Percentiles rank a stretch among this genome's conserved stretches.
These are phyloP conservation scores for Chelon auratus DNA, from an alignment of 2,797 vertebrate species.

Conservation along the genomic window DNA sequence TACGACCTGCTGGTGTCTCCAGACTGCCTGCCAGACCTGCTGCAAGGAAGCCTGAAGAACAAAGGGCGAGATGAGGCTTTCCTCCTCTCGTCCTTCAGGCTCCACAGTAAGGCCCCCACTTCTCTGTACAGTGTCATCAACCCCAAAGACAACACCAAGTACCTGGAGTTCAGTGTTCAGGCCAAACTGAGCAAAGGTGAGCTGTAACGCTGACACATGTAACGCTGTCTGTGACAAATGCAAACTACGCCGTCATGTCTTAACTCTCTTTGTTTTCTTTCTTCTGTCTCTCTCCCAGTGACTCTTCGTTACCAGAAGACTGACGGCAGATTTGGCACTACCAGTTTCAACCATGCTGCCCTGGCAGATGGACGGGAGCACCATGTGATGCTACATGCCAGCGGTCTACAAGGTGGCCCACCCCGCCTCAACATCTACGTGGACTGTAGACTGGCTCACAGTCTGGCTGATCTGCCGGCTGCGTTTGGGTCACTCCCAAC, in stretches of 20 bases:
- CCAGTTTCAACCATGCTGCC: slow-evolving; percentile 89
- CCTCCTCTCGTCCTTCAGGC: slow-evolving; percentile 90
- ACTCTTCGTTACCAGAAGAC: slow-evolving; percentile 90
- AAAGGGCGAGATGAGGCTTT: slow-evolving; percentile 90
- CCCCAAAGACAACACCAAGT: slow-evolving; percentile 89
- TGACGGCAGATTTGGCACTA: slow-evolving; percentile 87
- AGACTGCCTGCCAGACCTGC: slow-evolving; percentile 87
- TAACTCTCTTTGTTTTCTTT: neutral
- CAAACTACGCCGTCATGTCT: neutral
- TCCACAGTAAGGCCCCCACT: slow-evolving; percentile 84
- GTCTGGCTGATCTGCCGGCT: slow-evolving; percentile 87
- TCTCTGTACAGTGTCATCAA: slow-evolving; percentile 90
- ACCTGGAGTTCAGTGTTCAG: slow-evolving; percentile 93
- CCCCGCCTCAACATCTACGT: slow-evolving; percentile 88
- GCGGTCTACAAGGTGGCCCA: slow-evolving; percentile 85
- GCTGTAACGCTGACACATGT: neutral
- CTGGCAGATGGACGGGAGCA: slow-evolving; percentile 91
- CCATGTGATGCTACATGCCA: slow-evolving; percentile 90
- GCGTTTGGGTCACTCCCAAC: slow-evolving; percentile 86
- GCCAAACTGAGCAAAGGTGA: slow-evolving; percentile 94
- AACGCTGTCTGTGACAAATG: neutral
- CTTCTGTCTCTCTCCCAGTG: slow-evolving; percentile 72
- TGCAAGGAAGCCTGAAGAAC: slow-evolving; percentile 89
- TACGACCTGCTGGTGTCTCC: slow-evolving; percentile 93
- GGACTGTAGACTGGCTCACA: slow-evolving; percentile 91